Conservation (phyloP, 2,113 vertebrate species). For the Stegastes partitus region DNA sequence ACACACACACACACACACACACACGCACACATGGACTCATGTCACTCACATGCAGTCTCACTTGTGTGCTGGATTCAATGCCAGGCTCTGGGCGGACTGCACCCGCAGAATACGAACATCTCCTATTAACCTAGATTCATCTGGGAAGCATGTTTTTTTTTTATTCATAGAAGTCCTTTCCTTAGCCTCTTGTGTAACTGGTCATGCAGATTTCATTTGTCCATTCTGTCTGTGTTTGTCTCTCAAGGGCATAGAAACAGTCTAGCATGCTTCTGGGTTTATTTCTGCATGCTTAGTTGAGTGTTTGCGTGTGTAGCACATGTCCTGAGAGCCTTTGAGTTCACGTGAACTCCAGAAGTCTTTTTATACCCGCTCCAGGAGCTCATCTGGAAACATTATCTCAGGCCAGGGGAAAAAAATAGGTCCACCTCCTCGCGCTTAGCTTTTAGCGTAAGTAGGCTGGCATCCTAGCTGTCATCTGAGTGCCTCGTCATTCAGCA, state of each 20-base stretch:
- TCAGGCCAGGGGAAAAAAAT: not conserved
- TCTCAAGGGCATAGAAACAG: not conserved
- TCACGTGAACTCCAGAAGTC: constrained; percentile 38
- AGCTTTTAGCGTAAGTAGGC: constrained; percentile 29
- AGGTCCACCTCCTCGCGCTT: constrained; percentile 7
- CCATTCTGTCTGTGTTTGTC: not conserved
- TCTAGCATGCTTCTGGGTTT: not conserved
- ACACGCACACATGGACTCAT: constrained; percentile 21
- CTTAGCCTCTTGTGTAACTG: not conserved
- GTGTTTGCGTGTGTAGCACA: constrained; percentile 19
- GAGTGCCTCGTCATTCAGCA: constrained; percentile 49
- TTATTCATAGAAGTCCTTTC: constrained; percentile 31
- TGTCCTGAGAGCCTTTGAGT: constrained; percentile 10
- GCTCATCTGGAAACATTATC: constrained; percentile 47
- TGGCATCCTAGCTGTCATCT: constrained; percentile 24
- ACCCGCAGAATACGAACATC: constrained; percentile 53
- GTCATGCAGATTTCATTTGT: not conserved
- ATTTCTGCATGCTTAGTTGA: not conserved
- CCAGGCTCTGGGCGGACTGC: constrained; percentile 41
- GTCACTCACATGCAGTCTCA: constrained; percentile 14
- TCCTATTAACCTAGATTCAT: constrained; percentile 74
- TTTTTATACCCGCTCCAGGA: constrained; percentile 31
- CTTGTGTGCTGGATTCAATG: constrained; percentile 14
- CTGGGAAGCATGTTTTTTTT: constrained; percentile 39
- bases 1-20: constrained; percentile 9